Percentiles rank a stretch among this genome's conserved stretches.
Evolutionary conservation across 2,113 vertebrate species (phyloP).

Genomic region (Ceyx cyanopectus): DNA sequence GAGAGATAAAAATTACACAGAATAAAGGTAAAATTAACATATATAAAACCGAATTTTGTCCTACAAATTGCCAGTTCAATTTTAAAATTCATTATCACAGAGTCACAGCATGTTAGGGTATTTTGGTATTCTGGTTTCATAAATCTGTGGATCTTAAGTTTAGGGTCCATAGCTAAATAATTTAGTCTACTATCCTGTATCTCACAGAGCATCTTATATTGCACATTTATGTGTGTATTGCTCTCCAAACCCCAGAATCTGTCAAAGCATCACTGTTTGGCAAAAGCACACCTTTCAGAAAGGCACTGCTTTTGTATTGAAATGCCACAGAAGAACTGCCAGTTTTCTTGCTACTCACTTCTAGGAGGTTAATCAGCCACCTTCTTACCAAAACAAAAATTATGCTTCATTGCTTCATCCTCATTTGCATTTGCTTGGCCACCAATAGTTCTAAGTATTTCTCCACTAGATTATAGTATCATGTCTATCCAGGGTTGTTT

Average conservation of each 20-base stretch:
- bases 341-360: background rate
- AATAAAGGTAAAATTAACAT: no score
- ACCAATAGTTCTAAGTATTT: background rate
- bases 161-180: background rate
- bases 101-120: no score
- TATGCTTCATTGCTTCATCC: background rate
- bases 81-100: no score
- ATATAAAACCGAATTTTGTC: no score
- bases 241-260: background rate
- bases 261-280: background rate
- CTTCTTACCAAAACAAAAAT: background rate
- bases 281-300: background rate
- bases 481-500: background rate
- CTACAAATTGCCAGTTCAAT: no score
- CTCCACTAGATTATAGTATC: background rate
- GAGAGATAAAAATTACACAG: no score
- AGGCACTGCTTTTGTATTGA: background rate
- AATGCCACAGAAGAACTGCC: background rate
- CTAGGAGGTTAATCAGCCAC: background rate
- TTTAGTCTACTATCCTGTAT: background rate
- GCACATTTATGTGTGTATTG: background rate
- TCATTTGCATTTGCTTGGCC: background rate
- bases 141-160: background rate
- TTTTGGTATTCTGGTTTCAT: background rate
- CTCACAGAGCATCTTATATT: background rate